These are phyloP conservation scores for Spongia lamella DNA, from an alignment of 37 sponge, comb jelly and placozoan genomes.

Conservation along the genomic window DNA sequence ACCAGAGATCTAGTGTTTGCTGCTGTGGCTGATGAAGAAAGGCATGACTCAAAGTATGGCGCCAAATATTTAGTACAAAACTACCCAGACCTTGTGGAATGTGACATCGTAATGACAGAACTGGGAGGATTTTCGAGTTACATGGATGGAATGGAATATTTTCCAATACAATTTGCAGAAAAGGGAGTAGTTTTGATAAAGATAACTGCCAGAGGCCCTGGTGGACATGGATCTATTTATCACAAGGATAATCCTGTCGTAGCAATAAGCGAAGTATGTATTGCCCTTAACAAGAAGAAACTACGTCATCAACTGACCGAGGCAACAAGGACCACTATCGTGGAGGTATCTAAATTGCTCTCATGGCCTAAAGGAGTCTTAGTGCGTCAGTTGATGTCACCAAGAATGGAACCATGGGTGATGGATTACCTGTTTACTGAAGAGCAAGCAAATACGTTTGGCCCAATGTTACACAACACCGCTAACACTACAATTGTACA, in stretches of 20 bases:
- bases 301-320: constrained; percentile 56
- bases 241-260: constrained; percentile 73
- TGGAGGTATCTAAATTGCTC: constrained; percentile 36
- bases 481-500: constrained; percentile 67
- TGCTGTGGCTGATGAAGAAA: constrained; percentile 80
- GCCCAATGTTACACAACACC: constrained; percentile 70
- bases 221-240: constrained; percentile 70
- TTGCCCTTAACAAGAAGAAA: constrained; percentile 34
- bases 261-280: constrained; percentile 42
- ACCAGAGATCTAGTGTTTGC: constrained; percentile 80
- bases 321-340: constrained; percentile 39
- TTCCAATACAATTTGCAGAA: constrained; percentile 76
- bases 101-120: constrained; percentile 77
- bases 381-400: constrained; percentile 57
- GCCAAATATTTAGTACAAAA: constrained; percentile 72
- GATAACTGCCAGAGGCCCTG: constrained; percentile 64
- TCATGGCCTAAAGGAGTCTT: constrained; percentile 38
- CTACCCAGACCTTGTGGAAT: constrained; percentile 64
- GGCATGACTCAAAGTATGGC: constrained; percentile 55
- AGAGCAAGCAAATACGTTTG: constrained; percentile 33
- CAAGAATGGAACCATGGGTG: constrained; percentile 35
- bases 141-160: constrained; percentile 33
- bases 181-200: constrained; percentile 53
- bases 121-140: constrained; percentile 70
- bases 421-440: constrained; percentile 36